Evolutionary conservation across 2,888 invertebrate species (phyloP).

Genomic region (Acleris holmiana): DNA sequence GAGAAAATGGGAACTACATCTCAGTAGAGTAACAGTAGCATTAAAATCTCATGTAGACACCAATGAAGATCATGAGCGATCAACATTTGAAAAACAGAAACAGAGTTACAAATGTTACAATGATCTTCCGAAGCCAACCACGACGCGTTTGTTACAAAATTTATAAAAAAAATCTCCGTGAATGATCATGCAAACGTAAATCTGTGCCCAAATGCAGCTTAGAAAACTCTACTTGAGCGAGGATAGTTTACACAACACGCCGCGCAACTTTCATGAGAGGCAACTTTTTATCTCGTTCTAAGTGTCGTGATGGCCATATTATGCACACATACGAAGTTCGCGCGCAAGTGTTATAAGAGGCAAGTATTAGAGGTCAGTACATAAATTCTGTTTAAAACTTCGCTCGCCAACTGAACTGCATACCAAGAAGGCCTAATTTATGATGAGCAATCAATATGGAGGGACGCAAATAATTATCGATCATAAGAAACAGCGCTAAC

Average conservation of each 20-base stretch:
- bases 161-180: background rate
- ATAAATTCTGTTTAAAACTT: constrained; percentile 16
- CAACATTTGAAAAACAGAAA: too few species aligned
- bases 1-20: too few species aligned
- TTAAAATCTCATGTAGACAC: too few species aligned
- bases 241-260: constrained; percentile 6
- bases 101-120: too few species aligned
- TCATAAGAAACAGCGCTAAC: too few species aligned
- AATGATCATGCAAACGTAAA: background rate
- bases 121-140: too few species aligned
- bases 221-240: constrained; percentile 11
- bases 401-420: constrained; percentile 9
- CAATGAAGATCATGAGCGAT: too few species aligned
- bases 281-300: constrained; percentile 27
- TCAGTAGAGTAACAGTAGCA: too few species aligned
- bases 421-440: background rate
- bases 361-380: constrained; percentile 14
- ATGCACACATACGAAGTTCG: constrained; percentile 13
- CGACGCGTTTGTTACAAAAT: background rate
- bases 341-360: constrained; percentile 15
- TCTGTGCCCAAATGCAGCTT: constrained; percentile 4
- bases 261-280: constrained; percentile 13
- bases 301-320: constrained; percentile 12
- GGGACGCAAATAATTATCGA: constrained; percentile 28
- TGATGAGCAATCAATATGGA: constrained; percentile 16